Evolutionary conservation across 2,888 invertebrate species (phyloP), one percentile per base, ranked within the genome.

Genomic region (Eupithecia centaureata): DNA sequence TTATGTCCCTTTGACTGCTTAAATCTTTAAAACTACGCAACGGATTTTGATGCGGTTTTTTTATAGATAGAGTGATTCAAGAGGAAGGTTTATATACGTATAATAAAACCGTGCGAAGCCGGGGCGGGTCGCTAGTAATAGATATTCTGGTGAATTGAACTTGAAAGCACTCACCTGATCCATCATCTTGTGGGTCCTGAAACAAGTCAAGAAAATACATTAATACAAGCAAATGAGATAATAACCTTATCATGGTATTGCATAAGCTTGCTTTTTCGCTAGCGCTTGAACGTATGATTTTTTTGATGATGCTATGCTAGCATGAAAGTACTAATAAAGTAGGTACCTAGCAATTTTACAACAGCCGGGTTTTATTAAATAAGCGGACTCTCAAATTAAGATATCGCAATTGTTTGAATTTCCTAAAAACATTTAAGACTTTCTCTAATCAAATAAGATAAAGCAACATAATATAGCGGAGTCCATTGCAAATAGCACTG

Each of bases 161-260:
- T 42, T 10, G 35, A 32, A 12, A 7, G 15, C 47, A 88, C 92
- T 91, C 79, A 92, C 92, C 90, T 60, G 84, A 74, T 64, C 84
- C 88, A 56, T 86, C 77, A 75, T 91, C 91, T 79, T 88, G 88
- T 72, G 85, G 79, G 81, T 90, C 92, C 92, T 92, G 92, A 33
- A 92, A 92, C 89, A 90, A 91, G 52, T 70, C 78, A 79, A 71
- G 76, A 73, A 71, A 58, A 68, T 27, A 61, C n/a, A 56, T 74
- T 65, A 73, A 68, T 65, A 69, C 67, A 69, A 70, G 70, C 66
- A 72, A 71, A 69, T 65, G 18, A 54, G 57, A 60, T 70, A 67
- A 62, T 72, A 71, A 51, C 62, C 32, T 57, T 57, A 63, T 56
- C 8, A 42, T 33, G 54, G 18, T 56, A 47, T 30, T 42, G 64